Base-by-base conservation (phyloP, 2,113 vertebrate genomes). In the Seriola rivoliana region DNA sequence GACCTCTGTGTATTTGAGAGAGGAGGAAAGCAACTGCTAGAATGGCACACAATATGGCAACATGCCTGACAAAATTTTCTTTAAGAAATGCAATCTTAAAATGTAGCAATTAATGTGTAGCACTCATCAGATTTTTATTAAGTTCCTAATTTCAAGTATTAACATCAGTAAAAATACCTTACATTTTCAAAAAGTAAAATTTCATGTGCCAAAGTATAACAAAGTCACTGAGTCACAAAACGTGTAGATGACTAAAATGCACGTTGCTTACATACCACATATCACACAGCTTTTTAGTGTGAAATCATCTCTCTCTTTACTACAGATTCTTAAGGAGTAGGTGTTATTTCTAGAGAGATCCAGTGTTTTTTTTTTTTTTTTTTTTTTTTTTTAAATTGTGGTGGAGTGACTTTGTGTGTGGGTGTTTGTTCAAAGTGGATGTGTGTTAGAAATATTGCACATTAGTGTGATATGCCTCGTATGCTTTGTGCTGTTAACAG, bases 401-500 rank as follows among this genome's bases (percentile, higher is more conserved):
- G 82, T 92, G 86, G 84, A 86, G 90, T 92, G 92, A 84, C 80
- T 68, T 85, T 81, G 71, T 86, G 76, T 72, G 87, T 85, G 92
- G 73, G 84, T 93, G 82, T 91, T 81, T 92, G 91, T 93, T 86
- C 71, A 55, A 88, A 80, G 87, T 93, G 88, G 66, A 78, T 73
- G 92, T 86, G 84, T 91, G 90, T 86, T 89, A 77, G 90, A 89
- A 89, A 81, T 82, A 86, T 92, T 88, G 91, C 87, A 70, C 90
- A 86, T 85, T 86, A 89, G 90, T 79, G 91, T 89, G 88, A 82
- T 80, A 74, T 92, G 93, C 91, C 87, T 91, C 8, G 92, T 93
- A 85, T 89, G 92, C 91, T 93, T 92, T 65, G 85, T 90, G 86
- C 71, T 66, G 65, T 87, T 79, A 73, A 85, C 77, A 77, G 81